Percentiles rank a stretch among this genome's conserved stretches.
Evolutionary conservation across 2,888 invertebrate genomes (phyloP).

Genomic region (Pasiphila rectangulata): DNA sequence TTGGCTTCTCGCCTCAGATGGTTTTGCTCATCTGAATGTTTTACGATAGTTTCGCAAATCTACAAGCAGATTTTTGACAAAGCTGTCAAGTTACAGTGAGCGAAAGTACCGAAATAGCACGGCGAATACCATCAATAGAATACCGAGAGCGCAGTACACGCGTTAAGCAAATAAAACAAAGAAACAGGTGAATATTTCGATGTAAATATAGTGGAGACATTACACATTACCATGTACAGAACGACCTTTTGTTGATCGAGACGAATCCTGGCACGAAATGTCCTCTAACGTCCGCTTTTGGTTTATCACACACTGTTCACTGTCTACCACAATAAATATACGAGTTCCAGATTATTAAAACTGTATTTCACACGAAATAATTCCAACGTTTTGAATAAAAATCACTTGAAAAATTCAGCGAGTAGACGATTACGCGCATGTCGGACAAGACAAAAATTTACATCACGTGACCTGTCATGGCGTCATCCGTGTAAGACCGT

Average conservation of each 20-base stretch:
- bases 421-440: constrained; percentile 63
- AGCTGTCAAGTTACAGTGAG: constrained; percentile 20
- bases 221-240: constrained; percentile 66
- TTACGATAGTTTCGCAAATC: constrained; percentile 5
- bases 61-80: constrained; percentile 5
- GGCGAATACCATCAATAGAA: constrained; percentile 13
- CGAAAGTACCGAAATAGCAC: constrained; percentile 25
- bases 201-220: constrained; percentile 51
- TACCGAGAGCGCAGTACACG: constrained; percentile 4
- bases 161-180: constrained; percentile 41
- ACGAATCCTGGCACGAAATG: constrained; percentile 49
- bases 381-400: constrained; percentile 62
- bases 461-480: constrained; percentile 81
- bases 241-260: constrained; percentile 68
- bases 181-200: constrained; percentile 50
- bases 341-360: constrained; percentile 41
- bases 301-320: constrained; percentile 45
- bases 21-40: background rate
- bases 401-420: constrained; percentile 68
- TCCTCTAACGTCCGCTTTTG: constrained; percentile 33
- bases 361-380: constrained; percentile 50
- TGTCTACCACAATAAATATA: constrained; percentile 23
- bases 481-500: constrained; percentile 45
- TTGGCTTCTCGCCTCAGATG: background rate
- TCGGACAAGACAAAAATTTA: constrained; percentile 77